Base-by-base conservation (phyloP, 1,140 invertebrate genomes). In the Micrasema longulum region DNA sequence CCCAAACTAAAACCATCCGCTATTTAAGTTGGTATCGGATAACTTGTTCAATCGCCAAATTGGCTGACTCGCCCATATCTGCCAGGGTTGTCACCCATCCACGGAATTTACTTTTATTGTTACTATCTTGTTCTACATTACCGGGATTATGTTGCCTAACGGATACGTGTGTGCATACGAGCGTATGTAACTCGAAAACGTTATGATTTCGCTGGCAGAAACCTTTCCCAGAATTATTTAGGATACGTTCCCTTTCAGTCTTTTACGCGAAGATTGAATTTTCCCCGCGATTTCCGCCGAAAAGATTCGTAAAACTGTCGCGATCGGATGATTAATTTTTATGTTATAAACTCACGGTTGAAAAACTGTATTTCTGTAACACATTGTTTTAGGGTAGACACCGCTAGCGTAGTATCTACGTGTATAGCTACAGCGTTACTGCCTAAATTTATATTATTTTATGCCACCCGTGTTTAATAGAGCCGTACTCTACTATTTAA, bases 41-140 rank as follows among this genome's bases (percentile, higher is more conserved):
- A 75, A 75, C 70, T 75, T 75, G 73, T 67, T 57, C 74, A 75
- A 75, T 75, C 74, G 69, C 74, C 74, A 75, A 75, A 75, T 75
- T 75, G 74, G 73, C 69, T 72, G 23, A 41, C 57, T 60, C 62
- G 38, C 72, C 53, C 16, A 35, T 14, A 50, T 14, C 63, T 41
- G 20, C 31, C 16, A 20, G 63, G 18, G 65, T 55, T 72, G 73
- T 72, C 74, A 72, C 74, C 74, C 74, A 72, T 75, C 74, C 69
- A 57, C 69, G 23, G 70, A 75, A 75, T 75, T 72, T 72, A 75
- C 74, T 75, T 75, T 75, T 75, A 75, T 75, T 75, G 66, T 75
- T 62, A 75, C 74, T 72, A 72, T 72, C 74, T 72, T 72, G 74
- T 72, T 75, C 70, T 67, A 66, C 74, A 75, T 75, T 75, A 75